Evolutionary conservation across 1,140 invertebrate genomes (phyloP), one percentile per base, ranked within the genome.

Genomic region (Papilio polyxenes): DNA sequence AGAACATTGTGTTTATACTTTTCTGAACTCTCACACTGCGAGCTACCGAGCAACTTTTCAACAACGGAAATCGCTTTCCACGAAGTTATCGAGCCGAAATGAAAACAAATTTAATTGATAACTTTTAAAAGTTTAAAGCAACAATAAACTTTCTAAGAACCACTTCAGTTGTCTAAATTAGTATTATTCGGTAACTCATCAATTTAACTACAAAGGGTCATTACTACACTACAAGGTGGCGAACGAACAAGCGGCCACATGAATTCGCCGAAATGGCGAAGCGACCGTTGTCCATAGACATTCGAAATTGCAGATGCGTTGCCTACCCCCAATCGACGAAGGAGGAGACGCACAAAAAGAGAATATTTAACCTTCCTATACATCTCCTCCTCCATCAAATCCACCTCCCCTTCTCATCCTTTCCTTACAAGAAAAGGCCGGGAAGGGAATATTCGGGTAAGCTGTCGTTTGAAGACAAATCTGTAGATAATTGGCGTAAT

Each of bases 1-100:
- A 80, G 15, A 87, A 87, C 82, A 51, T 37, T 85, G 80, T 56
- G 82, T 84, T 87, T 80, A 81, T 84, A 86, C 82, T 87, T 81
- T 49, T 65, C 81, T 85, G 83, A 82, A 65, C 56, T 82, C 78
- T 72, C 76, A 83, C 83, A 84, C 80, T 85, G 82, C 40, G 40
- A 44, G 40, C 51, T 53, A 53, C 51, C 49, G 75, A 82, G 77
- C 80, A 88, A 86, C 78, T 87, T 88, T 86, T 81, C 76, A 83
- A 81, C 44, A 69, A 83, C 62, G 59, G 78, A 84, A 85, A 88
- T 87, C 81, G 84, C 85, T 88, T 87, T 82, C 49, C 49, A 53
- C 75, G 20, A 77, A 31, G 49, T 77, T 56, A 82, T 59, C 53
- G 65, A 82, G 49, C 75, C 74, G 40, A 75, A 82, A 77, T 20